Conservation (phyloP, 2,113 vertebrate genomes). For the Gambusia holbrooki region DNA sequence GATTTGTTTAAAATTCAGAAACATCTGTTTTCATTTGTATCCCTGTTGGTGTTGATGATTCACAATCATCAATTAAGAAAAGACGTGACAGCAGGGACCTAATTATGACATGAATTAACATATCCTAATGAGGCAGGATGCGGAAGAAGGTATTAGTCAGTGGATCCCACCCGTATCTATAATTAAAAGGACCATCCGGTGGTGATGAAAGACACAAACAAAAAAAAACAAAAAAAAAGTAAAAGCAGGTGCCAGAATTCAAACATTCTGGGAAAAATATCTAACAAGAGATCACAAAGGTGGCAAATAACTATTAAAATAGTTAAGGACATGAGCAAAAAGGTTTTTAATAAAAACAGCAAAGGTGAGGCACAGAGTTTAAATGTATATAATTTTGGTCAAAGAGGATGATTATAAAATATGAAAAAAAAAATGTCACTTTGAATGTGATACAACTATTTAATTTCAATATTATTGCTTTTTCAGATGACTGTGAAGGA, state of each 20-base stretch:
- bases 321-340: constrained; percentile 22
- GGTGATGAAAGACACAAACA: constrained; percentile 23
- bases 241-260: constrained; percentile 1
- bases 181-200: constrained; percentile 24
- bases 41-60: constrained; percentile 52
- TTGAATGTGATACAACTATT: too few relatives aligned
- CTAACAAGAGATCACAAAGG: constrained; percentile 2
- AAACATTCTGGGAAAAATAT: constrained; percentile 8
- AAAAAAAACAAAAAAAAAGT: not conserved
- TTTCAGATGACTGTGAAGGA: not conserved
- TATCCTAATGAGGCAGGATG: constrained; percentile 51
- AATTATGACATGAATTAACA: constrained; percentile 56
- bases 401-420: not conserved
- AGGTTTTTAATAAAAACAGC: not conserved
- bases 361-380: too few relatives aligned
- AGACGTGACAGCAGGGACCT: constrained; percentile 34
- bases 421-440: too few relatives aligned
- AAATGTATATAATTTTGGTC: too few relatives aligned
- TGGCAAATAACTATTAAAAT: constrained; percentile 9
- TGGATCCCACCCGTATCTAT: constrained; percentile 32
- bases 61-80: constrained; percentile 46
- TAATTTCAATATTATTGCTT: too few relatives aligned
- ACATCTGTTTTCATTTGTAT: constrained; percentile 59
- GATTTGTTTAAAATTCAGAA: constrained; percentile 45
- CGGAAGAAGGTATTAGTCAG: constrained; percentile 32